phyloP scores from a whole-genome alignment of 2,113 vertebrate genomes.

The Grantiella picta region DNA sequence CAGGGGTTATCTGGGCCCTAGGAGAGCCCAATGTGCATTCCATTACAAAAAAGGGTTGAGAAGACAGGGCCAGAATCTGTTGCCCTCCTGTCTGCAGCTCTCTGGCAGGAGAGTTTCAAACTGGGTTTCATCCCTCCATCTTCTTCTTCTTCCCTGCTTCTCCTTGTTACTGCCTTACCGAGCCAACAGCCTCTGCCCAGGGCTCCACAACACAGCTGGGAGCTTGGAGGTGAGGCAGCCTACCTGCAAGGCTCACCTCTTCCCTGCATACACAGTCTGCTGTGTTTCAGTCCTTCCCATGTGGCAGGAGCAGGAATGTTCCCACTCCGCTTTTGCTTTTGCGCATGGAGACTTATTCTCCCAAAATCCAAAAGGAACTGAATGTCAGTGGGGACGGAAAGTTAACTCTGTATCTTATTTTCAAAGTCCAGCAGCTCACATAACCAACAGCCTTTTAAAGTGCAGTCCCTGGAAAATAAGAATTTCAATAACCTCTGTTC shows the following conservation, averaged over 20 bases:
- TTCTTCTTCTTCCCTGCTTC: background rate
- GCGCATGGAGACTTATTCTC: background rate
- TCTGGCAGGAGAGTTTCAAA: background rate
- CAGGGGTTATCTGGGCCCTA: background rate
- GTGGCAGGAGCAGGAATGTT: background rate
- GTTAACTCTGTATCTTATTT: background rate
- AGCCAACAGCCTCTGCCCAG: background rate
- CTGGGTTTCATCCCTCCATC: background rate
- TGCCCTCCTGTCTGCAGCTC: background rate
- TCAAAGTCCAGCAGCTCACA: background rate
- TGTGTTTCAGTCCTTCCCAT: background rate
- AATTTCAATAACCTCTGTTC: conserved; percentile 19
- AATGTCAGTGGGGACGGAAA: background rate
- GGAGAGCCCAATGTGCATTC: background rate
- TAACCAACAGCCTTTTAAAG: conserved; percentile 14
- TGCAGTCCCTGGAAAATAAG: background rate
- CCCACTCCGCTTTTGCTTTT: background rate
- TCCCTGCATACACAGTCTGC: background rate
- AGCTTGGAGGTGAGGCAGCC: background rate
- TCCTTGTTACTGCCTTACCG: background rate
- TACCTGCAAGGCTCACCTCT: background rate
- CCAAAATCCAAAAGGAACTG: background rate
- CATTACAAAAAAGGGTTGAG: background rate
- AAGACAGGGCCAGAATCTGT: background rate
- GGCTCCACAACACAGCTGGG: background rate